Evolutionary conservation across 2,888 invertebrate species (phyloP).

Genomic region (Calameuta pallipes): DNA sequence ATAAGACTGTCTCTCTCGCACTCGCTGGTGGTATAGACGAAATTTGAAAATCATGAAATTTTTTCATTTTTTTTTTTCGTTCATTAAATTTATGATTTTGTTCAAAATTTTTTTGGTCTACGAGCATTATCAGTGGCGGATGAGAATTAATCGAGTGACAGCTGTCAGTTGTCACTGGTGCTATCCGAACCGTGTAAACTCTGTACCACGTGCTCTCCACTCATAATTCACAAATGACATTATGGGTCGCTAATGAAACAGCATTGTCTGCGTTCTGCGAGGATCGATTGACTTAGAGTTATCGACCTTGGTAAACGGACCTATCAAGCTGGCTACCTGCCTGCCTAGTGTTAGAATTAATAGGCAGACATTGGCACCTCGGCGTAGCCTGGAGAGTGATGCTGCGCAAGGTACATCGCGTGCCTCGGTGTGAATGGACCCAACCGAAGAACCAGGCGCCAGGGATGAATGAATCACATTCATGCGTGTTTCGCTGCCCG

Average conservation of each 20-base stretch:
- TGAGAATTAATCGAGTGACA: neutral
- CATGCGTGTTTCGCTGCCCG: slow-evolving; percentile 6
- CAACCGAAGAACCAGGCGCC: slow-evolving; percentile 26
- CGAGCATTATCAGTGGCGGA: too few relatives aligned
- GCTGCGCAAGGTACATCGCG: slow-evolving; percentile 28
- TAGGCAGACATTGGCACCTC: slow-evolving; percentile 28
- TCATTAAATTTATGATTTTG: neutral
- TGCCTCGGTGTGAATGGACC: slow-evolving; percentile 31
- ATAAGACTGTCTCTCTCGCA: too few relatives aligned
- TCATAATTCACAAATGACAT: neutral
- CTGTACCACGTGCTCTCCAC: neutral
- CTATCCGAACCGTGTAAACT: neutral
- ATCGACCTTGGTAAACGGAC: slow-evolving; percentile 2
- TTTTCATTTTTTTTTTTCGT: neutral
- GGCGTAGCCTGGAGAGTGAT: neutral
- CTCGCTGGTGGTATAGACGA: neutral
- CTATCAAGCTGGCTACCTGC: neutral
- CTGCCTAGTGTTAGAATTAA: slow-evolving; percentile 25
- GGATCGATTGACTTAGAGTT: neutral
- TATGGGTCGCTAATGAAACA: neutral
- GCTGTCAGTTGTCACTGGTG: neutral
- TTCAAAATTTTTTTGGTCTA: too few relatives aligned
- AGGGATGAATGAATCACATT: slow-evolving; percentile 37
- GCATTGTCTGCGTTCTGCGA: neutral
- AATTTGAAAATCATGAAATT: neutral